phyloP scores from a whole-genome alignment of 2,797 vertebrate species.

The Sebastes vulpes region DNA sequence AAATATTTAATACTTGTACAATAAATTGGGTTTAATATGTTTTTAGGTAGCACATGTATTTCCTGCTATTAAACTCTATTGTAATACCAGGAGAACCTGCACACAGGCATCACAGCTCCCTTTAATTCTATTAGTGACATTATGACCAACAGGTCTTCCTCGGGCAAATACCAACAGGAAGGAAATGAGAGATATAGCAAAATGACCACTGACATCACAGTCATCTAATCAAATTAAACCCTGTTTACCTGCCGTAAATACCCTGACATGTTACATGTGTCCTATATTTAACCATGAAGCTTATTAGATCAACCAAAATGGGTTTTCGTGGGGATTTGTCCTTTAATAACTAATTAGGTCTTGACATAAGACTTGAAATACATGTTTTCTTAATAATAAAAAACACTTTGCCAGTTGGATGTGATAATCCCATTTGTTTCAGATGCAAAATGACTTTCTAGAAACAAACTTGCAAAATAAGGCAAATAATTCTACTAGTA shows the following conservation, averaged over 20 bases:
- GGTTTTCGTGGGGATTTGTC: neutral
- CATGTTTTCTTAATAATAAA: neutral
- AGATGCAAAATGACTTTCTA: neutral
- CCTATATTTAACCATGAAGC: neutral
- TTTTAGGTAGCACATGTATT: neutral
- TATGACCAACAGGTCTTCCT: conserved; percentile 7
- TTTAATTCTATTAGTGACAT: conserved; percentile 20
- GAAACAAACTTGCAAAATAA: neutral
- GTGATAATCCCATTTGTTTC: neutral
- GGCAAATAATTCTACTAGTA: neutral
- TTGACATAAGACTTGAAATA: neutral
- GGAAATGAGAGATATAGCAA: conserved; percentile 21
- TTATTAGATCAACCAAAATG: neutral
- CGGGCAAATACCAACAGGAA: conserved; percentile 4
- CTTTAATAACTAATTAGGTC: neutral
- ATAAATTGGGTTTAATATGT: neutral
- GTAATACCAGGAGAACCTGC: neutral
- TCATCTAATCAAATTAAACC: conserved; percentile 22
- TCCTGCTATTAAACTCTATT: conserved; percentile 7
- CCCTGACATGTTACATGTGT: conserved; percentile 1
- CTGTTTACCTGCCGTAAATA: neutral
- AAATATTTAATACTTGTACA: no score
- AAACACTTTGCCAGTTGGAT: neutral
- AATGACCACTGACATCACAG: conserved; percentile 20
- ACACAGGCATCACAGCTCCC: neutral